phyloP scores from a whole-genome alignment of 37 sponge, comb jelly and placozoan species.

The Dysidea cf. avara region DNA sequence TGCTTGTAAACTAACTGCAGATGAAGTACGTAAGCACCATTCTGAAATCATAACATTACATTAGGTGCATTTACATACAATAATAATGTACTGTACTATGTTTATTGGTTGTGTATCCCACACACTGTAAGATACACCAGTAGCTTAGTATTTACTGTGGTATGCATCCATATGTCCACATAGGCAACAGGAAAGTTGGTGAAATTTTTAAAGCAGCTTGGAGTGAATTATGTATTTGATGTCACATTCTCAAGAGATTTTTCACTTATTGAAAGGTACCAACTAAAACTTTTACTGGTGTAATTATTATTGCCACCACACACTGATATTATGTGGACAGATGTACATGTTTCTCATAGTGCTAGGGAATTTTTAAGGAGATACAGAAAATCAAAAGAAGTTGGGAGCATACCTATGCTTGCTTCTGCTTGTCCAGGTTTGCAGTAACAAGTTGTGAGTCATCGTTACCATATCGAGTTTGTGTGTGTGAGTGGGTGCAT shows the following conservation, averaged over 20 bases:
- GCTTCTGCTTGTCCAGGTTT: constrained; percentile 97
- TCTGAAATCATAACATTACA: too few relatives aligned
- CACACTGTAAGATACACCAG: too few relatives aligned
- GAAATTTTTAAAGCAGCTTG: constrained; percentile 69
- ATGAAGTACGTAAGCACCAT: constrained; percentile 20
- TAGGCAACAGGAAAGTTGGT: constrained; percentile 55
- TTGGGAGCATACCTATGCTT: constrained; percentile 74
- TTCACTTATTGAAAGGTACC: constrained; percentile 81
- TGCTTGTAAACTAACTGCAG: constrained; percentile 36
- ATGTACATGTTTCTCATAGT: constrained; percentile 23
- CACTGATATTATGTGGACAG: too few relatives aligned
- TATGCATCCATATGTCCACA: not conserved
- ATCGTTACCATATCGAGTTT: not conserved
- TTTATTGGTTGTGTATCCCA: too few relatives aligned
- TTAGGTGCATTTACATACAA: too few relatives aligned
- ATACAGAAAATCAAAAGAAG: constrained; percentile 18
- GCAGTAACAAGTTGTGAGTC: not conserved
- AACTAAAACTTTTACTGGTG: too few relatives aligned
- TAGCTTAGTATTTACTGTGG: too few relatives aligned
- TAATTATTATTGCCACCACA: too few relatives aligned
- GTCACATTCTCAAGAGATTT: constrained; percentile 79
- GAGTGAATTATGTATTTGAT: constrained; percentile 85
- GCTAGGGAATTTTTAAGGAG: constrained; percentile 77
- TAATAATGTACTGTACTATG: too few relatives aligned
- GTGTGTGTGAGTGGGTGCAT: too few relatives aligned